Conservation (phyloP, 2,797 vertebrate genomes). For the Clarias fuscus region DNA sequence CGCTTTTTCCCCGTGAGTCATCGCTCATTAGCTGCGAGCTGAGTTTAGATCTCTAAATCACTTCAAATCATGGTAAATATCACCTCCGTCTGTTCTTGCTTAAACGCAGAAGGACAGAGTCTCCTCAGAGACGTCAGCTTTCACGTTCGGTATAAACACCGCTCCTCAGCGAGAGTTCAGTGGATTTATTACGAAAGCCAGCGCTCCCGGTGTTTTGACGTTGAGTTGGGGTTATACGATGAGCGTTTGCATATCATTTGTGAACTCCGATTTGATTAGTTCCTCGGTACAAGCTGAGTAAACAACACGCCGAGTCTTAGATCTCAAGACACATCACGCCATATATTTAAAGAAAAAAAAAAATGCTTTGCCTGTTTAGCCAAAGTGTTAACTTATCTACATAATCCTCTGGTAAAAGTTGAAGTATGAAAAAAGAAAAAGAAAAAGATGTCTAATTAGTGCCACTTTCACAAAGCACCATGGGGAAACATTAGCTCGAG, state of each 20-base stretch:
- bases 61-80: conserved; percentile 30
- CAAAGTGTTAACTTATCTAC: background rate
- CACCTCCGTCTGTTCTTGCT: conserved; percentile 22
- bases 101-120: background rate
- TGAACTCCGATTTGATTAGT: background rate
- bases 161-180: background rate
- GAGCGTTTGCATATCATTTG: conserved; percentile 13
- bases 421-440: background rate
- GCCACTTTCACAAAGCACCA: background rate
- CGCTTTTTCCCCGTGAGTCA: conserved; percentile 24
- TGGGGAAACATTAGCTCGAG: background rate
- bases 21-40: conserved; percentile 23
- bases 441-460: background rate
- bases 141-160: background rate
- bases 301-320: background rate
- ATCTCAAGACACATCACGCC: background rate
- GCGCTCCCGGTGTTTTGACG: background rate
- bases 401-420: background rate
- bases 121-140: conserved; percentile 11
- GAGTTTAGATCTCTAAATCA: conserved; percentile 34
- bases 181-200: background rate
- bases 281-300: conserved; percentile 4
- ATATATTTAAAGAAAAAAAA: background rate
- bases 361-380: background rate
- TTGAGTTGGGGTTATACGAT: background rate